Base-by-base conservation (phyloP, 2,113 vertebrate genomes). In the Nannobrachium achirus region DNA sequence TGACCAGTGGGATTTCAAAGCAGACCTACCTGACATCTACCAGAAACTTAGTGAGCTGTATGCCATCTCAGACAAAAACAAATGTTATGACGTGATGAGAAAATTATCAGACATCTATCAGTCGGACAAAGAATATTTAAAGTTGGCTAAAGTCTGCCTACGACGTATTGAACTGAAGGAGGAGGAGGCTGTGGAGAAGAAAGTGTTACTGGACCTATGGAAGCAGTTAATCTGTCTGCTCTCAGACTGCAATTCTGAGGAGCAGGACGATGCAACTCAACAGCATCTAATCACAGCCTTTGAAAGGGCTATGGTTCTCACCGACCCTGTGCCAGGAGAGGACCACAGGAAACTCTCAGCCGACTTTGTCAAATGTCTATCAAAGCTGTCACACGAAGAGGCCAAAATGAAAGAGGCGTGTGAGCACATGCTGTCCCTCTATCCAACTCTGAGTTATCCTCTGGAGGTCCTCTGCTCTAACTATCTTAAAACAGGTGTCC, bases 31-130 rank as follows among this genome's bases (percentile, higher is more conserved):
- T 46, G 89, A 89, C 41, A 88, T 97, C 59, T 99, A 98, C 79
- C 90, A 93, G 67, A 98, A 95, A 75, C 95, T 99, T 46, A 84
- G 96, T 80, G 92, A 95, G 51, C 89, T 98, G 40, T 96, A 96
- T 91, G 93, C 94, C 89, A 99, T 96, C 76, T 92, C 91, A 55
- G 96, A 99, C 87, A 98, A 94, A 83, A 93, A 91, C 68, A 99
- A 99, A 86, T 98, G 95, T 92, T 95, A 86, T 82, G 96, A 98
- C 73, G 85, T 95, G 39, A 96, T 96, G 89, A 94, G 83, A 86
- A 99, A 99, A 78, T 91, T 99, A 44, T 94, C 94, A 61, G 94
- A 97, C 16, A 88, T 96, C 0, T 95, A 97, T 90, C 88, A 91
- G 59, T 89, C 93, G 75, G 95, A 97, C 73, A 95, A 95, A 78